A percentile compares a stretch with the other conserved stretches of the same genome.
Conservation (phyloP, 2,113 vertebrate species). For the Lates calcarifer region DNA sequence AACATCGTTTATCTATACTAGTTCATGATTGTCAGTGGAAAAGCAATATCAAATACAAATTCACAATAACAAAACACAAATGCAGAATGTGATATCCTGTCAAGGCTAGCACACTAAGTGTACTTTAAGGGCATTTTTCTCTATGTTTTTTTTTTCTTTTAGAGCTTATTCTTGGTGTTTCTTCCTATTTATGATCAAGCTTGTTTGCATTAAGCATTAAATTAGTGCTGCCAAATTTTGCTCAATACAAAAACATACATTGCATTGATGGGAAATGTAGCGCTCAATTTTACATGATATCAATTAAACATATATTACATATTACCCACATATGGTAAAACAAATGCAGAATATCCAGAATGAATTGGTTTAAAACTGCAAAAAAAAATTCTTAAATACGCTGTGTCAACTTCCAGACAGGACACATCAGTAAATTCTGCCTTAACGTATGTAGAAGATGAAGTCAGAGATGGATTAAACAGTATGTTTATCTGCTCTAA, state of each 20-base stretch:
- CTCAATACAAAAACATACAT: constrained; percentile 15
- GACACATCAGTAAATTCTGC: constrained; percentile 16
- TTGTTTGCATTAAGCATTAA: constrained; percentile 12
- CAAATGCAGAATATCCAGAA: neutral
- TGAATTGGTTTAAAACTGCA: neutral
- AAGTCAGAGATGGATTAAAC: neutral
- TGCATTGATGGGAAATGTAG: constrained; percentile 10
- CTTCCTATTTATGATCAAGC: neutral
- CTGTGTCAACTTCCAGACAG: constrained; percentile 4
- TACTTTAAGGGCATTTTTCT: constrained; percentile 1
- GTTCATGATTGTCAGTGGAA: constrained; percentile 79
- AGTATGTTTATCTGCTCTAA: neutral
- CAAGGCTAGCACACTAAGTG: constrained; percentile 36
- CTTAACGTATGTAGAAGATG: no score
- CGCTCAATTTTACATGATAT: neutral
- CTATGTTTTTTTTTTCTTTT: neutral
- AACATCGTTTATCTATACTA: constrained; percentile 62
- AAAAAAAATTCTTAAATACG: neutral
- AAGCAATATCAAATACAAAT: constrained; percentile 64
- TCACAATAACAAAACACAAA: constrained; percentile 59
- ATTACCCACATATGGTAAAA: neutral
- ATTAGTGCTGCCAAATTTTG: neutral
- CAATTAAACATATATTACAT: neutral
- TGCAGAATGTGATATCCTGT: constrained; percentile 58
- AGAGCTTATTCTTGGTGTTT: constrained; percentile 34